Evolutionary conservation across 2,888 invertebrate species (phyloP).

Genomic region (Helobdella robusta): DNA sequence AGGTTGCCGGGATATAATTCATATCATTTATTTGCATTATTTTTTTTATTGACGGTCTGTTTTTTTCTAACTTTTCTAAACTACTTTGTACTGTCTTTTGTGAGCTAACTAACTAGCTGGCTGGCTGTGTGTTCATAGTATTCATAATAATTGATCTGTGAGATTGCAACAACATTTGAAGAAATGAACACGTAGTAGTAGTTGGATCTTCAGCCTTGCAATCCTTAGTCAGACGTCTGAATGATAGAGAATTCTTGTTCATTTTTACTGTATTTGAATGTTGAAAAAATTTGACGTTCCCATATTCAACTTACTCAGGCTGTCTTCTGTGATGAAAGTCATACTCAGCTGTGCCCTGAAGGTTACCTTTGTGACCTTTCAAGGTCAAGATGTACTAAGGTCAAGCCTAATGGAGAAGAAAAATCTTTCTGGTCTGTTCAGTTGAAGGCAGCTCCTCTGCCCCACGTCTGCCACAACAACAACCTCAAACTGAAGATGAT

Average conservation of each 20-base stretch:
- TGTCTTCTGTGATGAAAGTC: constrained; percentile 28
- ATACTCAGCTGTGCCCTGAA: constrained; percentile 37
- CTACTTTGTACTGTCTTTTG: too few species aligned
- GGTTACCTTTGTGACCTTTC: constrained; percentile 34
- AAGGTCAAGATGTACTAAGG: constrained; percentile 12
- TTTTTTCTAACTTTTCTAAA: not conserved
- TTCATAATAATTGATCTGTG: too few species aligned
- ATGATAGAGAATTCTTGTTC: not conserved
- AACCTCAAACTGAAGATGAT: not conserved
- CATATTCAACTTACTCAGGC: too few species aligned
- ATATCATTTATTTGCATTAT: not conserved
- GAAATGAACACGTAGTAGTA: too few species aligned
- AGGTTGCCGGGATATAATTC: not conserved
- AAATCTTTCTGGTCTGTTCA: too few species aligned
- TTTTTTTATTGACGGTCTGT: not conserved
- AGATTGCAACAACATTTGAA: too few species aligned
- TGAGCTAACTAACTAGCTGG: too few species aligned
- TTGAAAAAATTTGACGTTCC: too few species aligned
- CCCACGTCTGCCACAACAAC: not conserved
- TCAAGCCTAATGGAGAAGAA: not conserved
- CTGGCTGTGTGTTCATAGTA: too few species aligned
- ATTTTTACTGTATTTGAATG: not conserved
- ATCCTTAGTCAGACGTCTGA: too few species aligned
- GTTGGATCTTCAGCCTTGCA: too few species aligned
- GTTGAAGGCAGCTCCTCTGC: not conserved